Base-by-base conservation (phyloP, 1,140 invertebrate species). In the Chymomyza costata region DNA sequence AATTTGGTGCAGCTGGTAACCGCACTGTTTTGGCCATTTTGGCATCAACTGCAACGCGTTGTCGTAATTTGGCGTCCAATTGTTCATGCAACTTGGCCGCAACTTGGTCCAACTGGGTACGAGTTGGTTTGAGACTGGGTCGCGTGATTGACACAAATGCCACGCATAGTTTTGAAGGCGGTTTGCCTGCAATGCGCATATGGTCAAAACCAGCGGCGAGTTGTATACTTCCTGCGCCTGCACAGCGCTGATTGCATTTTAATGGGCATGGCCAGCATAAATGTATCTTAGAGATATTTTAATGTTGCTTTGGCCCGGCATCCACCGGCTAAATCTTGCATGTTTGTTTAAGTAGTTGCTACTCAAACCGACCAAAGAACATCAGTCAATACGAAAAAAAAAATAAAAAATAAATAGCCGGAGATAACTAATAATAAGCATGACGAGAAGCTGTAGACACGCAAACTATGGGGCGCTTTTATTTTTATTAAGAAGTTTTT, bases 61-160 rank as follows among this genome's bases (percentile, higher is more conserved):
- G 46, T 52, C 65, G 49, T 28, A 11, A 6, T 34, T n/a, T 11
- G 7, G 31, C 3, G 3, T 34, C 52, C 66, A 70, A 71, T 80
- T 80, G 73, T 80, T 78, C 5, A n/a, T 34, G n/a, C 31, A n/a
- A 11, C 31, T n/a, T n/a, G 61, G 57, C 56, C 52, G n/a, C n/a
- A n/a, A n/a, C n/a, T n/a, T n/a, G n/a, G n/a, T n/a, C n/a, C n/a
- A n/a, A 34, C n/a, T 34, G 31, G 53, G 38, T 19, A 28, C 5
- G 28, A 48, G 37, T 50, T 52, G 39, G 41, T 30, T 38, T 50
- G 78, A 65, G 73, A 73, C 73, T 80, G 63, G 64, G 74, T 80
- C 73, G 73, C 73, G 73, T 80, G 73, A 81, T 80, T 80, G 73
- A 80, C 73, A 80, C 73, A 80, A 80, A 80, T 80, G 73, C 73